phyloP scores from a whole-genome alignment of 2,888 invertebrate genomes.

The Chrysolina americana region DNA sequence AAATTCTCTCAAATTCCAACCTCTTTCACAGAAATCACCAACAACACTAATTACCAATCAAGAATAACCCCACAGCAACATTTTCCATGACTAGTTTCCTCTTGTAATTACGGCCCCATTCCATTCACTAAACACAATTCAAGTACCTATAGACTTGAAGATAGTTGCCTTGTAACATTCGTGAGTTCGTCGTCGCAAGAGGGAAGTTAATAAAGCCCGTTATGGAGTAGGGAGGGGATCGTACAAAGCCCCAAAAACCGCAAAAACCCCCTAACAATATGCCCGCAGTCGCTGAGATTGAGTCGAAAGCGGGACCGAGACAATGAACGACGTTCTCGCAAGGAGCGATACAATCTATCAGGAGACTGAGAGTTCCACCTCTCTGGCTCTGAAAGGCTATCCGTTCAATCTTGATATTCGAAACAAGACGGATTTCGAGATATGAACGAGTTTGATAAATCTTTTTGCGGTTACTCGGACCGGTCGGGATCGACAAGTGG shows the following conservation, averaged over 20 bases:
- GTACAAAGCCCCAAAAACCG: conserved; percentile 33
- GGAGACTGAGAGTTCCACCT: conserved; percentile 44
- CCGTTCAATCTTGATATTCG: conserved; percentile 48
- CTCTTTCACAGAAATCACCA: no score
- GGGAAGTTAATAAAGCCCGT: conserved; percentile 38
- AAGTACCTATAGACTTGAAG: conserved; percentile 5
- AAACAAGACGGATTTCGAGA: conserved; percentile 39
- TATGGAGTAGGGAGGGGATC: conserved; percentile 28
- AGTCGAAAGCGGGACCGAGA: conserved; percentile 41
- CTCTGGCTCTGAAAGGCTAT: conserved; percentile 46
- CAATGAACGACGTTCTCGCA: conserved; percentile 46
- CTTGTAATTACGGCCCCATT: background rate
- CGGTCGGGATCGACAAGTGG: conserved; percentile 9
- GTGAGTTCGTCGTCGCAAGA: conserved; percentile 1
- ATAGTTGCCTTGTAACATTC: conserved; percentile 22
- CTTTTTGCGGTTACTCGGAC: background rate
- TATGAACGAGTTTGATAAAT: conserved; percentile 46
- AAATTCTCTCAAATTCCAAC: background rate
- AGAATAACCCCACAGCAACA: no score
- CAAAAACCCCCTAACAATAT: conserved; percentile 48
- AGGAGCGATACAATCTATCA: conserved; percentile 52
- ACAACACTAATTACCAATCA: no score
- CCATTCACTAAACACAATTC: conserved; percentile 5
- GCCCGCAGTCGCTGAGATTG: conserved; percentile 45
- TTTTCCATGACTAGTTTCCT: background rate